These are phyloP conservation scores for Gadus chalcogrammus DNA, from an alignment of 2,113 vertebrate species.

Conservation along the genomic window DNA sequence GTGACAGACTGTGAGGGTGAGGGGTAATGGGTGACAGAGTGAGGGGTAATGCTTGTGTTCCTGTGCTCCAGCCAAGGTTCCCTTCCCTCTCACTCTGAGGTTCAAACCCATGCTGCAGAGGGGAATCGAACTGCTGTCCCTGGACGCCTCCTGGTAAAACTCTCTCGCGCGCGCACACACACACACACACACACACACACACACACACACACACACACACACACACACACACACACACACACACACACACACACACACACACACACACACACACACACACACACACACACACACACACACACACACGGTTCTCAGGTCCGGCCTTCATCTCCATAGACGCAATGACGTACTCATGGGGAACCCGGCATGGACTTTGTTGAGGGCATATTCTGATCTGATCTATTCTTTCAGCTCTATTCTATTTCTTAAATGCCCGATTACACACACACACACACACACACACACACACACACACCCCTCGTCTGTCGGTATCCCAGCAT, in stretches of 20 bases:
- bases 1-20: no score
- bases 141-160: constrained; percentile 82
- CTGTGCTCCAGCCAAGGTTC: constrained; percentile 71
- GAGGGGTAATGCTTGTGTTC: not conserved
- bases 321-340: no score
- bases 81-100: constrained; percentile 76
- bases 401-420: no score
- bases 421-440: no score
- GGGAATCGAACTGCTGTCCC: constrained; percentile 78
- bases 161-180: no score
- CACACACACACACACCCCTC: not conserved
- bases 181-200: not conserved
- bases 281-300: not conserved
- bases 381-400: no score
- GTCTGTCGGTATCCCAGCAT: not conserved
- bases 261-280: not conserved
- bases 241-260: constrained; percentile 1
- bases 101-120: constrained; percentile 85
- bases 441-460: constrained; percentile 3
- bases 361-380: no score
- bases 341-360: no score
- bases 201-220: no score
- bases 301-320: no score
- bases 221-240: no score
- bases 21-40: not conserved